Conservation (phyloP, 1,140 invertebrate genomes). For the Oryzaephilus surinamensis region DNA sequence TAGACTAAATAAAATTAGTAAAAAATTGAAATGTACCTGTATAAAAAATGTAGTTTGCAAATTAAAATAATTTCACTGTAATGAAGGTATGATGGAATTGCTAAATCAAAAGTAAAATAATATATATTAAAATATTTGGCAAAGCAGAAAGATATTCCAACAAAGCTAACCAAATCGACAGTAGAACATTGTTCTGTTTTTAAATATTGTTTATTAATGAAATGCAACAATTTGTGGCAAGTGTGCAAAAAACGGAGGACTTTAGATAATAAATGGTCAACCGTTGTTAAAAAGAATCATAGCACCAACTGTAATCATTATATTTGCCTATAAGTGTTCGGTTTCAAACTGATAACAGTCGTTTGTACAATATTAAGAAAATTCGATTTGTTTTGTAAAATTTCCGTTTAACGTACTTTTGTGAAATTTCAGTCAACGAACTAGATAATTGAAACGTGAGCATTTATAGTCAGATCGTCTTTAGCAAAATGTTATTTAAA, state of each 20-base stretch:
- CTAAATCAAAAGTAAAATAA: too few relatives aligned
- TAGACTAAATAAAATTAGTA: too few relatives aligned
- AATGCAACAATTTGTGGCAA: constrained; percentile 13
- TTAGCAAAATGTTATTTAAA: background rate
- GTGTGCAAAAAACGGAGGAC: constrained; percentile 23
- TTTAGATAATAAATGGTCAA: constrained; percentile 1
- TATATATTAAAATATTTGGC: constrained; percentile 27
- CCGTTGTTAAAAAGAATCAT: background rate
- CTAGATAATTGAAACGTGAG: too few relatives aligned
- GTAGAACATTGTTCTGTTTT: constrained; percentile 36
- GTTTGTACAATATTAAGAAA: too few relatives aligned
- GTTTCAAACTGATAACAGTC: constrained; percentile 27
- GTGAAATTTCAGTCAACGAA: background rate
- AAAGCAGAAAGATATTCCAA: constrained; percentile 19
- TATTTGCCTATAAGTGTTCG: constrained; percentile 32
- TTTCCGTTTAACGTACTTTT: background rate
- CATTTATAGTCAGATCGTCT: too few relatives aligned
- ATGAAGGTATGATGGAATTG: too few relatives aligned
- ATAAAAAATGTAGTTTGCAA: too few relatives aligned
- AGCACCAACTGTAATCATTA: constrained; percentile 16
- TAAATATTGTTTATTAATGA: constrained; percentile 33
- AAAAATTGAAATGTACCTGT: too few relatives aligned
- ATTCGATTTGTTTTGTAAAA: constrained; percentile 8
- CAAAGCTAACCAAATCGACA: too few relatives aligned
- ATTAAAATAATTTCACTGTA: too few relatives aligned